Evolutionary conservation across 1,140 invertebrate species (phyloP), one percentile per base, ranked within the genome.

Genomic region (Stegodyphus dumicola): DNA sequence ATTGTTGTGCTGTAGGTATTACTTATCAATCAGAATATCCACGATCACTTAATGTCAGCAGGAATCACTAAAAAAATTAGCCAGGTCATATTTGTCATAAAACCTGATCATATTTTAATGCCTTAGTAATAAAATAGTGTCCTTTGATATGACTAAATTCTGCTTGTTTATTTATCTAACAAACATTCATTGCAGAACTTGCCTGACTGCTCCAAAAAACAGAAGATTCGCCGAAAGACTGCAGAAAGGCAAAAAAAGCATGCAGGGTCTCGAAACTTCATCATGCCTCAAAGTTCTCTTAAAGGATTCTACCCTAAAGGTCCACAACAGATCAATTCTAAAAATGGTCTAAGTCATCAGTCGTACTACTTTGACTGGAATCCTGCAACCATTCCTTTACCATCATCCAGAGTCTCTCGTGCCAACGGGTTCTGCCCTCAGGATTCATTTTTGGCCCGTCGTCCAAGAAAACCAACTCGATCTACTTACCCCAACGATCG

Each of bases 401-500:
- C 65, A 13, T 33, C 65, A 13, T 33, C 77, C 6, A 49, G 77
- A 56, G 65, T 49, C 13, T 5, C 75, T 66, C 75, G 60, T 17
- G 54, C 65, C 77, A 70, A 70, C 48, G 53, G 33, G 11, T 65
- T 13, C 18, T 48, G 56, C 11, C 51, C 51, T 51, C 78, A n/a
- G 48, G 78, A 81, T 65, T 60, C 73, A 54, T 18, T 48, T 6
- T n/a, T 52, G 48, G 60, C 73, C 17, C 78, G 78, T 52, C 69
- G 65, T 18, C 13, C 48, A 6, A 81, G 69, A 66, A 81, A 73
- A 17, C 33, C 54, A 10, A 18, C 70, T 15, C 64, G 77, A 6
- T 54, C 77, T 13, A 70, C 70, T 6, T 79, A 79, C 52, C 76
- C 64, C n/a, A 77, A 78, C 7, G 87, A 81, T 79, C 53, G 84